Evolutionary conservation across 2,888 invertebrate genomes (phyloP).

Genomic region (Zonitis immaculata): DNA sequence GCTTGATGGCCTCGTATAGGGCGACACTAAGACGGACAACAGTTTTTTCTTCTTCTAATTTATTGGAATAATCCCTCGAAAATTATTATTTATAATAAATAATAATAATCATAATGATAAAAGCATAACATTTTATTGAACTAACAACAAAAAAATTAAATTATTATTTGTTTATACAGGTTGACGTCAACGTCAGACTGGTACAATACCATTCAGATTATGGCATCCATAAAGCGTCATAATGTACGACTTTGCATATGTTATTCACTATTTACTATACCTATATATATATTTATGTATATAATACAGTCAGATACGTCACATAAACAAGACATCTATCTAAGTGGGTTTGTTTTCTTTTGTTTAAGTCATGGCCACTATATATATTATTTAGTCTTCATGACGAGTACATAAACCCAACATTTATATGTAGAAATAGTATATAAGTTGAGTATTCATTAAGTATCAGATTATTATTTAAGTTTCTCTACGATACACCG

Average conservation of each 20-base stretch:
- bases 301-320: constrained; percentile 37
- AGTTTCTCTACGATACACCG: too few species aligned
- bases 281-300: too few species aligned
- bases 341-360: neutral
- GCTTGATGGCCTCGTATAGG: neutral
- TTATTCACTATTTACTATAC: constrained; percentile 38
- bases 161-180: neutral
- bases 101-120: too few species aligned
- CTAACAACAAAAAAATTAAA: neutral
- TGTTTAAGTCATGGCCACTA: neutral
- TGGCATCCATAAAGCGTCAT: constrained; percentile 34
- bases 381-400: constrained; percentile 1
- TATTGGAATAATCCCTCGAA: too few species aligned
- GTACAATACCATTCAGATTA: constrained; percentile 27
- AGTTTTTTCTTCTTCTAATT: neutral
- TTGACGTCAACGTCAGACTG: constrained; percentile 21
- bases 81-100: too few species aligned
- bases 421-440: constrained; percentile 36
- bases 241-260: constrained; percentile 41
- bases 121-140: too few species aligned
- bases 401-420: constrained; percentile 32
- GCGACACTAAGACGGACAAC: neutral
- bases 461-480: constrained; percentile 32
- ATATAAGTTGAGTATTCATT: constrained; percentile 36
- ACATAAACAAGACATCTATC: constrained; percentile 39